Percentiles rank a stretch among this genome's conserved stretches.
Conservation (phyloP, 2,113 vertebrate species). For the Laticauda laticaudata region DNA sequence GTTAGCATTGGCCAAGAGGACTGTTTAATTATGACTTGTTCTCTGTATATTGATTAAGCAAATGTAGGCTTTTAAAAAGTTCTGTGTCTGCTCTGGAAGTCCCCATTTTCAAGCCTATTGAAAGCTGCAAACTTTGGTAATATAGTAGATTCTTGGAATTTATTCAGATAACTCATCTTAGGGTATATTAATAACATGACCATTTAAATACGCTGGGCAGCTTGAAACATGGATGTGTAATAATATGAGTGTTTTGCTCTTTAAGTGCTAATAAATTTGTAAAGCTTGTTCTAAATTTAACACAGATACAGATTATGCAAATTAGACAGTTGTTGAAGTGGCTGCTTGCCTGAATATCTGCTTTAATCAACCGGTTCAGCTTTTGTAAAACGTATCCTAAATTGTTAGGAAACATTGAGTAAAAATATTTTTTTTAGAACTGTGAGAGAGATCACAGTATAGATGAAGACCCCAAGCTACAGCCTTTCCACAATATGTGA, state of each 20-base stretch:
- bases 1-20: neutral
- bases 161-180: slow-evolving; percentile 10
- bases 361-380: neutral
- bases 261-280: neutral
- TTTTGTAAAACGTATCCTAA: neutral
- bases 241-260: neutral
- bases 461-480: neutral
- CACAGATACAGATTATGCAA: neutral
- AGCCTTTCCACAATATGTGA: neutral
- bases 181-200: neutral
- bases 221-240: neutral
- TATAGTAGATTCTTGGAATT: neutral
- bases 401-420: neutral
- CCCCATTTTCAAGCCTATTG: neutral
- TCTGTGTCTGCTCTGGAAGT: neutral
- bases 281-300: slow-evolving; percentile 15
- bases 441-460: too few species aligned
- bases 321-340: neutral
- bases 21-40: neutral
- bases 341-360: neutral
- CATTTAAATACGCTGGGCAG: neutral
- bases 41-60: neutral
- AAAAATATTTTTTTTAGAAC: neutral
- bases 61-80: neutral
- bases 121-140: neutral